Percentiles rank a stretch among this genome's conserved stretches.
phyloP scores from a whole-genome alignment of 2,797 vertebrate genomes.

The Onychomys leucogaster region DNA sequence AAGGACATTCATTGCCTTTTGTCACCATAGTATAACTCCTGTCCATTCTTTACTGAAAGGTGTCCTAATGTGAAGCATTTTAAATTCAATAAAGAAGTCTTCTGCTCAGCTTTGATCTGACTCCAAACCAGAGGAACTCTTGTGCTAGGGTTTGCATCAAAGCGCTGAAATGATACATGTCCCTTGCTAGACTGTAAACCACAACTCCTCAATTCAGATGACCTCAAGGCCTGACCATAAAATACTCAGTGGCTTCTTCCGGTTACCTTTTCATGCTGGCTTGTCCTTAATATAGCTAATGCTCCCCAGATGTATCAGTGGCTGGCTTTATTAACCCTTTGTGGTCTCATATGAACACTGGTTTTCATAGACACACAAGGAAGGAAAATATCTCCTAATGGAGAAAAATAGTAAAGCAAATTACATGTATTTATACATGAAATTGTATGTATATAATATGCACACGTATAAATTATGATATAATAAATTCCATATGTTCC shows the following conservation, averaged over 20 bases:
- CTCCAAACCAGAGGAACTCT: constrained; percentile 76
- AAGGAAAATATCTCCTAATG: background rate
- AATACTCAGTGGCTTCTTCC: constrained; percentile 72
- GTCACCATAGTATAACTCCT: background rate
- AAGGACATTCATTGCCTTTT: background rate
- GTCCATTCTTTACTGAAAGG: constrained; percentile 47
- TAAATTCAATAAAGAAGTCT: constrained; percentile 51
- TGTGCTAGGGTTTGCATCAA: constrained; percentile 70
- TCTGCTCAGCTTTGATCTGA: constrained; percentile 64
- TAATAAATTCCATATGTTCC: background rate
- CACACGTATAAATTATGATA: background rate
- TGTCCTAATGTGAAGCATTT: constrained; percentile 52
- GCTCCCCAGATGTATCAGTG: constrained; percentile 73
- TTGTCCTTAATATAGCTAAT: constrained; percentile 78
- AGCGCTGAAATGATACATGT: constrained; percentile 75
- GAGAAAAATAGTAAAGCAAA: constrained; percentile 39
- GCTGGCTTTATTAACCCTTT: constrained; percentile 60
- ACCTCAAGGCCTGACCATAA: constrained; percentile 79
- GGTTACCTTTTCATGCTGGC: constrained; percentile 72
- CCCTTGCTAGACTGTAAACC: constrained; percentile 71
- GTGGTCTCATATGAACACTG: background rate
- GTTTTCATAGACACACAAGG: background rate
- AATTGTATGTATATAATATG: background rate
- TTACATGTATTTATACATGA: background rate
- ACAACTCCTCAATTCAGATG: constrained; percentile 69